Base-by-base conservation (phyloP, 2,888 invertebrate genomes). In the Coleophora deauratella region DNA sequence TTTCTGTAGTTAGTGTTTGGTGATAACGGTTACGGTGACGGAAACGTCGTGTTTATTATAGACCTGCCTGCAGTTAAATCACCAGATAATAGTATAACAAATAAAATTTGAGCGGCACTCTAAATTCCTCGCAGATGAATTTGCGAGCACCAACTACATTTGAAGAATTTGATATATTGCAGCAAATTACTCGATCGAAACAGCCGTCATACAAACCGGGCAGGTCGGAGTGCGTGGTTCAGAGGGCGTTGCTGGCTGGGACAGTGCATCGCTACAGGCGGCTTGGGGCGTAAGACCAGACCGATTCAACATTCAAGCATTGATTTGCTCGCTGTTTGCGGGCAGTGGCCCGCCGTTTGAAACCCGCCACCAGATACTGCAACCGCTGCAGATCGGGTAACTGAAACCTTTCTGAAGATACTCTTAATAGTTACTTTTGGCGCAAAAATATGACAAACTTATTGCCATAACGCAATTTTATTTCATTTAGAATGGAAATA, bases 311-410 rank as follows among this genome's bases (percentile, higher is more conserved):
- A 61, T 48, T 9, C 61, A 70, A 2, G 53, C 47, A 0, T 54
- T 76, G 2, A 3, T 74, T 13, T 46, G 54, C 9, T 70, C 76
- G 1, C 52, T 72, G n/a, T 42, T 66, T 1, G 44, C 63, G 1
- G 44, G 71, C 6, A 49, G 58, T 1, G 74, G 80, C 1, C 50
- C 70, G 9, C 44, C 63, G 1, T 42, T 10, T 0, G 70, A 72
- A 37, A 15, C 46, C 1, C 54, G 75, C 1, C 71, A 66, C 21
- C 46, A 72, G 0, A 32, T 79, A 3, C 34, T 82, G 45, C 74
- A 75, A 6, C 84, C 84, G 0, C 37, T 72, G 2, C 62, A 67
- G 48, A 10, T 74, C 1, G 82, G 82, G 81, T 81, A 38, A 52
- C 56, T 43, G n/a, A n/a, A n/a, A n/a, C n/a, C n/a, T n/a, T n/a